These are phyloP conservation scores for Drosophila basisetae DNA, from an alignment of 2,888 invertebrate species.

Conservation along the genomic window DNA sequence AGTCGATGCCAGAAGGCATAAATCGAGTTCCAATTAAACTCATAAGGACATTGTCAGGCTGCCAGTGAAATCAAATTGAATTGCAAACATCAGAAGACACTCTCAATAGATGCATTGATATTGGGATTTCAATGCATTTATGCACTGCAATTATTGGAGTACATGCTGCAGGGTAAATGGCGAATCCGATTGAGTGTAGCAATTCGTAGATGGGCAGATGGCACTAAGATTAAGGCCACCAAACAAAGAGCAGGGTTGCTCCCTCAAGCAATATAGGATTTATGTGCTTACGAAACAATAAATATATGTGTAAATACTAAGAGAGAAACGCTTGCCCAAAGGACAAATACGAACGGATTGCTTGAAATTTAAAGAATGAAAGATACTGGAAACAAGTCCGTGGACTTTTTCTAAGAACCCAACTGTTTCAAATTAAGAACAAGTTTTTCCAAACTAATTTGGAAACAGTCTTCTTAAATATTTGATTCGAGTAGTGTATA, in stretches of 20 bases:
- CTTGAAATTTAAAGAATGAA: not conserved
- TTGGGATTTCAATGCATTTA: conserved; percentile 3
- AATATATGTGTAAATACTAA: not conserved
- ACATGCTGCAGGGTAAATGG: not conserved
- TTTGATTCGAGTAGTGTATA: not conserved
- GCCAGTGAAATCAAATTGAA: conserved; percentile 24
- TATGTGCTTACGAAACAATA: conserved; percentile 22
- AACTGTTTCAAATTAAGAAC: not conserved
- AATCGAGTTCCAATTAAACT: conserved; percentile 44
- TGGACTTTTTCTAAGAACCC: not conserved
- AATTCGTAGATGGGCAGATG: conserved; percentile 15
- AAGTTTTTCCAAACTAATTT: not conserved
- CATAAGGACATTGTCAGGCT: conserved; percentile 14
- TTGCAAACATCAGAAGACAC: conserved; percentile 36
- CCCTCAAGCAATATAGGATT: conserved; percentile 34
- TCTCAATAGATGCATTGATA: conserved; percentile 41
- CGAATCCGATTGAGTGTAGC: conserved; percentile 2
- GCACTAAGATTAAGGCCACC: conserved; percentile 26
- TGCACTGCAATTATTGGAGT: conserved; percentile 3
- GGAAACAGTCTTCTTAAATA: not conserved
- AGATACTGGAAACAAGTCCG: not conserved
- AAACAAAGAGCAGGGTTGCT: not conserved
- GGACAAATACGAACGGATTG: not conserved
- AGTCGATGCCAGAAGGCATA: conserved; percentile 49
- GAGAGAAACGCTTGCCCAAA: not conserved